Evolutionary conservation across 2,797 vertebrate species (phyloP).

Genomic region (Sus cebifrons): DNA sequence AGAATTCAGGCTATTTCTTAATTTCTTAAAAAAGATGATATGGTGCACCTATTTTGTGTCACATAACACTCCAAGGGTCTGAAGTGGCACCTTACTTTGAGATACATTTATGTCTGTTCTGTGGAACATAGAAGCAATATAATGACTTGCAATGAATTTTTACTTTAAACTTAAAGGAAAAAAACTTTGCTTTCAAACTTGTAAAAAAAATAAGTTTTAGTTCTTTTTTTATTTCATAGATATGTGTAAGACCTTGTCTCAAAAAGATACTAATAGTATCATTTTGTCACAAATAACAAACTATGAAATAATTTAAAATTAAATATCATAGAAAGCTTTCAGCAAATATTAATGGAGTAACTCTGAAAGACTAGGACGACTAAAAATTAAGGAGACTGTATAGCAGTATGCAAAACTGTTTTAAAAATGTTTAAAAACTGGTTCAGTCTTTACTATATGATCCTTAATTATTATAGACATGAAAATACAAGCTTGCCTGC

Average conservation of each 20-base stretch:
- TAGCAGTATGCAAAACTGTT: background rate
- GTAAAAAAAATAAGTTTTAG: background rate
- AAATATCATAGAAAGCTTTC: background rate
- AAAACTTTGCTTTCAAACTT: background rate
- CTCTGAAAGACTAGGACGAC: background rate
- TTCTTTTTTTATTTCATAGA: background rate
- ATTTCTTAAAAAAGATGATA: background rate
- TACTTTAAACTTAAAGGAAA: background rate
- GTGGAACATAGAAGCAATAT: background rate
- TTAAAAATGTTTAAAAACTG: background rate
- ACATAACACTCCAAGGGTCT: no score
- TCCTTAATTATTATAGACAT: background rate
- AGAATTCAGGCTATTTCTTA: background rate
- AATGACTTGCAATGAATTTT: background rate
- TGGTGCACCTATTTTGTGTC: accelerated
- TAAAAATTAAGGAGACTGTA: background rate
- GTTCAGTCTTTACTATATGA: background rate
- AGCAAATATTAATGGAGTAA: background rate
- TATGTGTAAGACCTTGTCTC: background rate
- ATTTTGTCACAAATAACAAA: background rate
- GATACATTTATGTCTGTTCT: background rate
- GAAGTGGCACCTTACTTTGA: background rate
- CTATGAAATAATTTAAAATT: background rate
- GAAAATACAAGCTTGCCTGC: background rate
- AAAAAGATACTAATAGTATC: background rate